Evolutionary conservation across 2,113 vertebrate genomes (phyloP).

Genomic region (Phoxinus phoxinus): DNA sequence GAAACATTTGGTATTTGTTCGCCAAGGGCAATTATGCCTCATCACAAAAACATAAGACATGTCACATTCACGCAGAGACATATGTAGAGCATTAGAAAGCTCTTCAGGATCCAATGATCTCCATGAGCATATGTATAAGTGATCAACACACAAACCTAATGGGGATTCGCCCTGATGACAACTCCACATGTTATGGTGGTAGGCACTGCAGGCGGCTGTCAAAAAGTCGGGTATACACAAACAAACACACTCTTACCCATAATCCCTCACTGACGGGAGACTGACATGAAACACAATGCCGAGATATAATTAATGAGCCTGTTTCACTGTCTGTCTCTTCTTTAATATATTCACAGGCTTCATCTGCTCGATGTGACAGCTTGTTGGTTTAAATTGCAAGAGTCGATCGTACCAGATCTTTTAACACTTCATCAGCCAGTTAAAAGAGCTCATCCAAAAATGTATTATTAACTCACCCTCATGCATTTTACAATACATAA

Average conservation of each 20-base stretch:
- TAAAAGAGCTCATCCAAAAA: constrained; percentile 6
- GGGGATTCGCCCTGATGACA: constrained; percentile 41
- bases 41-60: constrained; percentile 29
- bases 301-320: constrained; percentile 43
- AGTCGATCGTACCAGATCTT: constrained; percentile 23
- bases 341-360: constrained; percentile 23
- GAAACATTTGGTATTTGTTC: constrained; percentile 47
- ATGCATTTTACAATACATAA: neutral
- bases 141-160: constrained; percentile 34
- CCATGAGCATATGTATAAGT: constrained; percentile 30
- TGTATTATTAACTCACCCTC: neutral
- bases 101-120: constrained; percentile 19
- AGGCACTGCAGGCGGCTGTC: constrained; percentile 26
- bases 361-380: neutral
- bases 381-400: constrained; percentile 22
- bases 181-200: constrained; percentile 33
- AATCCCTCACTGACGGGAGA: constrained; percentile 42
- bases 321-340: constrained; percentile 32
- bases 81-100: constrained; percentile 38
- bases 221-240: constrained; percentile 17
- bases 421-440: neutral
- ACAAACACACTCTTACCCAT: constrained; percentile 29
- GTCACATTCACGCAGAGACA: constrained; percentile 38
- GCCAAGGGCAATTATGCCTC: constrained; percentile 11
- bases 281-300: constrained; percentile 39